Evolutionary conservation across 2,888 invertebrate species (phyloP), one percentile per base, ranked within the genome.

Genomic region (Ganaspis brasiliensis): DNA sequence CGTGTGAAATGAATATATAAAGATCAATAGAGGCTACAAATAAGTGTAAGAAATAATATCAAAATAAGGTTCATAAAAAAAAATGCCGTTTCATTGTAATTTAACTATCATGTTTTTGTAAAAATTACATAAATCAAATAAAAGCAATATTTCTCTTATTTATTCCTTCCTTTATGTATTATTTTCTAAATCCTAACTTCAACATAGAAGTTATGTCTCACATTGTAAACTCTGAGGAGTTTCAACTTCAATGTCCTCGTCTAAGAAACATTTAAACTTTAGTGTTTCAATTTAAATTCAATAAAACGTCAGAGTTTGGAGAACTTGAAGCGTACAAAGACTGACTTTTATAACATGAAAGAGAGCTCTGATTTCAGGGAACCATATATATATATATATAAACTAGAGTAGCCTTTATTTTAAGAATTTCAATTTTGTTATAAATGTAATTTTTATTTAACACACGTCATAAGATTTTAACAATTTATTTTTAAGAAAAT

Each of bases 271-370:
- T 63, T 63, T 63, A 24, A 63, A 24, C 63, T 63, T 63, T 21
- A 21, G 63, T 21, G 19, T 40, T 40, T 63, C 63, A 21, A 63
- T 63, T 40, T 40, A 63, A 40, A 40, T 40, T 63, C 63, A 63
- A 63, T 40, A 40, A 63, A 40, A 40, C 40, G 37, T 63, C 40
- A 40, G 37, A 40, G 37, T 63, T 21, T 40, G 19, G 37, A 63
- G 21, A 63, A 21, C 63, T 21, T 6, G 61, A 35, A 63, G 21
- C 21, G 12, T 40, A 40, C 37, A 14, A 63, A 63, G 14, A 40
- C 35, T 14, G 63, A 40, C 37, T 40, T 63, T 63, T 63, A 21
- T 14, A 63, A 21, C 40, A 40, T 12, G 63, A 40, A 40, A 21
- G n/a, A 40, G 40, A 63, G 19, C 37, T 40, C 8, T 6, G 21